Conservation (phyloP, 2,888 invertebrate species). For the Campaea margaritaria region DNA sequence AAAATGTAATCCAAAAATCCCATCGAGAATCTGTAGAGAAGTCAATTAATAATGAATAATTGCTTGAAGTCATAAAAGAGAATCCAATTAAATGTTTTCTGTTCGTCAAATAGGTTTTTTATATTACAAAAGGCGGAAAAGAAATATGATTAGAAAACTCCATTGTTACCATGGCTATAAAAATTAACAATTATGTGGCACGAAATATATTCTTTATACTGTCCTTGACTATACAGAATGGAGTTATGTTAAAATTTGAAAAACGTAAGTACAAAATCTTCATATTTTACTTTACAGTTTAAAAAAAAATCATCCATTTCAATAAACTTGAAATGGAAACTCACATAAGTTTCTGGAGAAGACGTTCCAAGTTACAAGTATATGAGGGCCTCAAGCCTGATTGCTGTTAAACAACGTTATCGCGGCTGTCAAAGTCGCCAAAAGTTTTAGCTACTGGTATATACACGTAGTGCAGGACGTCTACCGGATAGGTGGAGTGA, state of each 20-base stretch:
- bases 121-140: conserved; percentile 12
- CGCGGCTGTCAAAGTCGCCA: no score
- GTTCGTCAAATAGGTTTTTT: conserved; percentile 1
- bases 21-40: not conserved
- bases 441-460: no score
- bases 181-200: conserved; percentile 21
- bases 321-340: no score
- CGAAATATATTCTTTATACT: conserved; percentile 22
- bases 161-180: conserved; percentile 15
- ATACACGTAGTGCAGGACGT: no score
- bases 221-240: conserved; percentile 36
- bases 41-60: conserved; percentile 24
- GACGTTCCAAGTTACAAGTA: no score
- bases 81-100: conserved; percentile 39
- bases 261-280: conserved; percentile 57
- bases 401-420: no score
- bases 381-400: no score
- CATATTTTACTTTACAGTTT: not conserved
- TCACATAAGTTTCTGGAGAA: no score
- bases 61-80: conserved; percentile 33
- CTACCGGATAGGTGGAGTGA: no score
- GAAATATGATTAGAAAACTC: conserved; percentile 21
- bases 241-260: conserved; percentile 41
- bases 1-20: conserved; percentile 8
- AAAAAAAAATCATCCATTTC: no score